Conservation (phyloP, 2,888 invertebrate species). For the Drosophila mercatorum region DNA sequence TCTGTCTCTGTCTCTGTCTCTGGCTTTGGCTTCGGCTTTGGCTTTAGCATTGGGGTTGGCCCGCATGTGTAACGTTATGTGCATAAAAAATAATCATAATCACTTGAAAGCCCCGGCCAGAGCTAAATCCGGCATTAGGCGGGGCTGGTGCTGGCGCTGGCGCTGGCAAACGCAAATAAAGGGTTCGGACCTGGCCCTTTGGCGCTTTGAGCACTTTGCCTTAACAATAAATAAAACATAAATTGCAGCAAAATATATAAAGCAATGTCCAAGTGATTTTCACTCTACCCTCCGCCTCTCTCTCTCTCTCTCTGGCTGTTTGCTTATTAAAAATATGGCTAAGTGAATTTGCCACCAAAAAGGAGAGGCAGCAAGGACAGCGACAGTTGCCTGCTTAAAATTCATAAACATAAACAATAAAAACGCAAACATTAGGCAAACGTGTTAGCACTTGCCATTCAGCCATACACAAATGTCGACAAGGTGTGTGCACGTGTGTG, state of each 20-base stretch:
- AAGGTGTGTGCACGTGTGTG: background rate
- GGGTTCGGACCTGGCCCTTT: constrained; percentile 49
- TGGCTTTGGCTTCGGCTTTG: constrained; percentile 25
- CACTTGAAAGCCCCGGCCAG: constrained; percentile 74
- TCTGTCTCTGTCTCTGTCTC: constrained; percentile 35
- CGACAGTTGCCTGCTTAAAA: constrained; percentile 31
- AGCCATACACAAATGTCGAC: constrained; percentile 5
- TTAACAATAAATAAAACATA: constrained; percentile 60
- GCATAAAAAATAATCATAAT: constrained; percentile 80
- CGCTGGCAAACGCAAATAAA: constrained; percentile 44
- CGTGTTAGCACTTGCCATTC: constrained; percentile 13
- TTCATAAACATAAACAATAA: constrained; percentile 42
- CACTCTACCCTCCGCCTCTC: background rate
- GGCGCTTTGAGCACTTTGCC: constrained; percentile 68
- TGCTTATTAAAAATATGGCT: constrained; percentile 67
- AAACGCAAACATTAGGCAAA: constrained; percentile 30
- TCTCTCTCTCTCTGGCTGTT: background rate
- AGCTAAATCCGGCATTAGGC: constrained; percentile 26
- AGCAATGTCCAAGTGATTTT: constrained; percentile 48
- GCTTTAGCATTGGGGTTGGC: constrained; percentile 43
- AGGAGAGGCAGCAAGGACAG: background rate
- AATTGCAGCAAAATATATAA: constrained; percentile 50
- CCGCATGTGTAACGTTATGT: constrained; percentile 63
- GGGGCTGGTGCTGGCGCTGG: background rate
- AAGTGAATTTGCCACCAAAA: constrained; percentile 61